Evolutionary conservation across 2,113 vertebrate species (phyloP).

Genomic region (Coturnix japonica): DNA sequence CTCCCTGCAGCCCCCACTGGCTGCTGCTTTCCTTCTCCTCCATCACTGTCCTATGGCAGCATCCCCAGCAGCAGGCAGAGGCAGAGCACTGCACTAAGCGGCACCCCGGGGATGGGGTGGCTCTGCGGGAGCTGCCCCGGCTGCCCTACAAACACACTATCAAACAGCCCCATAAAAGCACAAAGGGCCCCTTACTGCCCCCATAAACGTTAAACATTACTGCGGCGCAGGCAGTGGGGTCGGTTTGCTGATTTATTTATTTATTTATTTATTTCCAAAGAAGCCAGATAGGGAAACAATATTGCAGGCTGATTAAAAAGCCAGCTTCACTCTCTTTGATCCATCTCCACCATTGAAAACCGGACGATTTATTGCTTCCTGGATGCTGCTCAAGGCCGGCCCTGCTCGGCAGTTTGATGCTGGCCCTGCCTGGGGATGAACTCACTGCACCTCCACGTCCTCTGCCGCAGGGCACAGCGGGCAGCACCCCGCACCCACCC

Average conservation of each 20-base stretch:
- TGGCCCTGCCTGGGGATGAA: neutral
- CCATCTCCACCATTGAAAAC: slow-evolving; percentile 21
- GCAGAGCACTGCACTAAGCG: neutral
- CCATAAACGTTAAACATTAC: slow-evolving; percentile 18
- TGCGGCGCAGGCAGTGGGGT: neutral
- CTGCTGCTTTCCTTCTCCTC: neutral
- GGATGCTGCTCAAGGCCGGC: neutral
- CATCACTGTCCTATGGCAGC: neutral
- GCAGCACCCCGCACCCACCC: no score
- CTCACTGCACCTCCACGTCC: neutral
- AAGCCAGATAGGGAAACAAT: slow-evolving; percentile 2
- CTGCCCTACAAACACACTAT: neutral
- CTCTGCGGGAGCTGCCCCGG: neutral
- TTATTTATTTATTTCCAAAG: neutral
- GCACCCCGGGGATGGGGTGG: neutral
- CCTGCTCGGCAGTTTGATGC: neutral
- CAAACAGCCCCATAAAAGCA: neutral
- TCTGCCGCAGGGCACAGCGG: neutral
- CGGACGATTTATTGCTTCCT: slow-evolving; percentile 50
- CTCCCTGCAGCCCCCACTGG: neutral
- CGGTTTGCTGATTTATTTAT: neutral
- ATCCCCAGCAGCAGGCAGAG: neutral
- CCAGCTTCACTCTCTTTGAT: slow-evolving; percentile 41
- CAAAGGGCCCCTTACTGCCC: neutral
- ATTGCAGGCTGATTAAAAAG: neutral